Evolutionary conservation across 2,888 invertebrate species (phyloP), one percentile per base, ranked within the genome.

Genomic region (Xylophagus ater): DNA sequence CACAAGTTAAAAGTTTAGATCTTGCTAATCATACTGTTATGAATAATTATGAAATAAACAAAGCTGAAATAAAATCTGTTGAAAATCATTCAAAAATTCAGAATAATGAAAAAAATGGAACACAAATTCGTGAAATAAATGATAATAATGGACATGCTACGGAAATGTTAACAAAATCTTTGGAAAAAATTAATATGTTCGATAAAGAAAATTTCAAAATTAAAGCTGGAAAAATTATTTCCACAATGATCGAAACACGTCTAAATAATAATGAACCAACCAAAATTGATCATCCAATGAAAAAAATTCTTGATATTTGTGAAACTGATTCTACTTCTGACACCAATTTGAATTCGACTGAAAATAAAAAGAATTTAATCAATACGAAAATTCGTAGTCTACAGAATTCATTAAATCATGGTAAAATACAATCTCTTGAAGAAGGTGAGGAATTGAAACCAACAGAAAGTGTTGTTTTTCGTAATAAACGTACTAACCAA

Each of bases 161-260:
- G 0, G 51, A 58, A 20, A 54, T 64, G 58, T 42, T 65, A n/a
- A 47, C 61, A 14, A 55, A 57, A 14, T 62, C 65, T 4, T 51
- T 64, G 33, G 55, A 58, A 20, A 53, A 54, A 42, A 55, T 65
- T 4, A 54, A 61, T 31, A 53, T 57, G 46, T 55, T 55, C 13
- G 48, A 58, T 9, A 56, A 58, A 25, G 53, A 57, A 18, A 59
- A 59, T 23, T 63, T 64, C 21, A 60, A 60, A 55, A 49, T 56
- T 15, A 59, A 65, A 40, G 63, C 64, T 7, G 57, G 62, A 5
- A 63, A 63, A 42, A 61, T 65, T 12, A 57, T 65, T 10, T 58
- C 62, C n/a, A 59, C 51, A 34, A 65, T 65, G 64, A 40, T 65
- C 38, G 64, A 64, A 43, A 56, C 60, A 0, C 55, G 64, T 10